phyloP scores from a whole-genome alignment of 2,113 vertebrate species.

The Candoia aspera region DNA sequence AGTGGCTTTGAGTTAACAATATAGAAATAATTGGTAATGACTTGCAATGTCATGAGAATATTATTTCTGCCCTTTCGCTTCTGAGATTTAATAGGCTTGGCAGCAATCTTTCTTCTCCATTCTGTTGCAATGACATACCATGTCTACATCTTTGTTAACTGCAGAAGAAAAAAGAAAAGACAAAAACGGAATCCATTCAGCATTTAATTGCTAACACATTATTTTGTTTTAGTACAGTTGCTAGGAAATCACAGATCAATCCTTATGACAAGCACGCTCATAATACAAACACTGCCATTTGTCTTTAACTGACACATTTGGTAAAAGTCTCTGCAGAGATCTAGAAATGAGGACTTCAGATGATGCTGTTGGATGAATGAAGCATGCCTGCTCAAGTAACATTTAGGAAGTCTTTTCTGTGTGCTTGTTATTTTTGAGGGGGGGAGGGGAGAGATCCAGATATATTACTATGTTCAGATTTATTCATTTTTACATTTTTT shows the following conservation, averaged over 20 bases:
- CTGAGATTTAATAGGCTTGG: slow-evolving; percentile 3
- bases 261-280: neutral
- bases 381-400: neutral
- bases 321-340: neutral
- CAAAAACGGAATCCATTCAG: slow-evolving; percentile 6
- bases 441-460: neutral
- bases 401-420: neutral
- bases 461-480: neutral
- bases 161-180: neutral
- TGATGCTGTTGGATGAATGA: neutral
- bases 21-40: slow-evolving; percentile 31
- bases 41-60: slow-evolving; percentile 21
- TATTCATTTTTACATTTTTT: neutral
- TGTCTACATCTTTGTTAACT: slow-evolving; percentile 23
- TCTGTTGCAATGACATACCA: neutral
- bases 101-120: neutral
- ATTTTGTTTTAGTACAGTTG: neutral
- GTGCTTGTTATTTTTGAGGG: too few relatives aligned
- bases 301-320: slow-evolving; percentile 1
- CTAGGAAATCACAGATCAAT: slow-evolving; percentile 12
- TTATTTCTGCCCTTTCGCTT: slow-evolving; percentile 34
- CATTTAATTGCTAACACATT: slow-evolving; percentile 1
- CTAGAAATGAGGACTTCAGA: neutral
- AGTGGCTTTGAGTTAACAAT: slow-evolving; percentile 19
- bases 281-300: neutral